Evolutionary conservation across 1,140 invertebrate species (phyloP), one percentile per base, ranked within the genome.

Genomic region (Drosophila bocki): DNA sequence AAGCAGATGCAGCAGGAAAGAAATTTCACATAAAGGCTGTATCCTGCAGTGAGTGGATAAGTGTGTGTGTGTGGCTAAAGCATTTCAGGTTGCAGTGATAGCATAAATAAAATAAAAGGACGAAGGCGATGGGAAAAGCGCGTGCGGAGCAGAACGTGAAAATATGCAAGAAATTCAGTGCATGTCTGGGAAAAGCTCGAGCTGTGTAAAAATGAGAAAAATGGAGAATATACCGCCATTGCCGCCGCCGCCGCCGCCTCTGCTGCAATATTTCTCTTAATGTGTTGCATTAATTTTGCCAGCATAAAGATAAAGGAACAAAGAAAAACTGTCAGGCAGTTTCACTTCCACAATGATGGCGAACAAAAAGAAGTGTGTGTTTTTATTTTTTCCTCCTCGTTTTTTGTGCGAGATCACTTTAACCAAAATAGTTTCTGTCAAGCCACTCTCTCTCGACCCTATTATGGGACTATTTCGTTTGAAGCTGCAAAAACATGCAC

Each of bases 211-310:
- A 70, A 69, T 48, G 56, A 56, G 67, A 71, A 71, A 78, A 74
- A 78, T 58, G 57, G 47, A 54, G 53, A 63, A 62, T 53, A 57
- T 60, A 37, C 61, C 56, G 41, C 54, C 51, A 19, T 54, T n/a
- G 19, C 19, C 29, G 7, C 48, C 39, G n/a, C n/a, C n/a, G 56
- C 59, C 39, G 22, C 59, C 22, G 69, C 15, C 17, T 33, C 59
- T 33, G 50, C 26, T 74, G 59, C 82, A 85, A 85, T 80, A 85
- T 85, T 85, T 84, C 84, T 85, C 78, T 85, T 85, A 85, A 85
- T 85, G 82, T 78, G 82, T 85, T 86, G 82, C 82, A 85, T 85
- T 85, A 81, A 85, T 85, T 85, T 72, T 53, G n/a, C 80, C 62
- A 67, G 60, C 82, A 81, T 78, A 85, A 85, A 85, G 78, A 85